Percentiles rank a stretch among this genome's conserved stretches.
phyloP scores from a whole-genome alignment of 2,888 invertebrate species.

The Siphonodentalium dalli region DNA sequence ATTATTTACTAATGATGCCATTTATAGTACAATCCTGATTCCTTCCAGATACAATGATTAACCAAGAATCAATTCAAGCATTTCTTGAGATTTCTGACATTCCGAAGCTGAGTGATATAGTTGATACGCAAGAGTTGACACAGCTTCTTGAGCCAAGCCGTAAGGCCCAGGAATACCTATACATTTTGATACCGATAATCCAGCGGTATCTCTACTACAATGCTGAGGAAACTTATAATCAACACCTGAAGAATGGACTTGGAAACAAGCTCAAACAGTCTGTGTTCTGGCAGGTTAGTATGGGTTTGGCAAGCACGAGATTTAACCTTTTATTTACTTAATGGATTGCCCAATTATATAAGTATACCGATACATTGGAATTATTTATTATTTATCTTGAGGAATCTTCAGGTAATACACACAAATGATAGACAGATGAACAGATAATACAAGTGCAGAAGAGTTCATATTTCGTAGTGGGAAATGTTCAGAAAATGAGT shows the following conservation, averaged over 20 bases:
- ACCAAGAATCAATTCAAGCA: constrained; percentile 19
- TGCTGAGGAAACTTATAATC: constrained; percentile 39
- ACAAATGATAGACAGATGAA: no score
- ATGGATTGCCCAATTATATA: neutral
- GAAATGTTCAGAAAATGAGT: no score
- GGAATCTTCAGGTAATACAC: no score
- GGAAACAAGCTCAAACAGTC: constrained; percentile 34
- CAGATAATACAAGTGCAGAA: no score
- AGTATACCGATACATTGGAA: neutral
- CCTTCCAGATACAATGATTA: neutral
- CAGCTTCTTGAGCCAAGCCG: constrained; percentile 46
- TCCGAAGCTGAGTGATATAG: constrained; percentile 41
- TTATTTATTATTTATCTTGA: no score
- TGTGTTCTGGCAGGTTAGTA: constrained; percentile 42
- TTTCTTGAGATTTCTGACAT: constrained; percentile 40
- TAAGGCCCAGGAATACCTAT: constrained; percentile 45
- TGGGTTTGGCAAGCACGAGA: neutral
- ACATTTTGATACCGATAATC: constrained; percentile 42
- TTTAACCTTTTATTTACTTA: no score
- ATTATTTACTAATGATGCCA: no score
- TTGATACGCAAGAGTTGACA: constrained; percentile 35
- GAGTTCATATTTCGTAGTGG: no score
- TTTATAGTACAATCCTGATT: no score
- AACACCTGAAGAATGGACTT: constrained; percentile 30
- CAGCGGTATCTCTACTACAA: constrained; percentile 46